These are phyloP conservation scores for Pagetopsis macropterus DNA, from an alignment of 2,797 vertebrate genomes.

Conservation along the genomic window DNA sequence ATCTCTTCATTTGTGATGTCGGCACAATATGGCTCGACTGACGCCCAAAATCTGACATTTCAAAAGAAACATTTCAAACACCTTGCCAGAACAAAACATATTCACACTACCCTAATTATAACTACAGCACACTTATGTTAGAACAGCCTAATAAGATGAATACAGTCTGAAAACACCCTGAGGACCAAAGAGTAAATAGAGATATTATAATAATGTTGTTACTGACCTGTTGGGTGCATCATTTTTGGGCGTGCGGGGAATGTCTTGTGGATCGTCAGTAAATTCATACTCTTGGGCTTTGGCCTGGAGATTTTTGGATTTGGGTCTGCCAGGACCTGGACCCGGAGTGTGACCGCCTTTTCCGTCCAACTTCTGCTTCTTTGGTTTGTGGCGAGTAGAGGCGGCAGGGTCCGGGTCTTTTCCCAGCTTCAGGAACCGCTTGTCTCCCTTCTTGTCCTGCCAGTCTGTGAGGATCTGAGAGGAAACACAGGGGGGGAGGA, in stretches of 20 bases:
- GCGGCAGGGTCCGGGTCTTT: slow-evolving; percentile 93
- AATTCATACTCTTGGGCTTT: slow-evolving; percentile 98
- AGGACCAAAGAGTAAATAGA: neutral
- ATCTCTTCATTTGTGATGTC: slow-evolving; percentile 98
- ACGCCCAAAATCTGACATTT: slow-evolving; percentile 93
- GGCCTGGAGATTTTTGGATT: slow-evolving; percentile 93
- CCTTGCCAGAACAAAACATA: neutral
- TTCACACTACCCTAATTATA: neutral
- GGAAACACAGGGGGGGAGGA: neutral
- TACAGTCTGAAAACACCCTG: no score
- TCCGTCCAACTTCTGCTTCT: slow-evolving; percentile 95
- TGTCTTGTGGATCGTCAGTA: slow-evolving; percentile 94
- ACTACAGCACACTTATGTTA: neutral
- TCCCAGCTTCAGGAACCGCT: slow-evolving; percentile 91
- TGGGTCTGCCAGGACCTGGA: slow-evolving; percentile 94
- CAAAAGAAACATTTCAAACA: neutral
- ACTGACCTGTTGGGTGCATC: slow-evolving; percentile 95
- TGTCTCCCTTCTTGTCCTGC: slow-evolving; percentile 98
- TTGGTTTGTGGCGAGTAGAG: slow-evolving; percentile 94
- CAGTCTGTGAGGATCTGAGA: slow-evolving; percentile 97
- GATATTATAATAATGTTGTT: neutral
- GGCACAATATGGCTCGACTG: slow-evolving; percentile 96
- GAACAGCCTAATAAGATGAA: neutral
- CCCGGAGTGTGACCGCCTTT: slow-evolving; percentile 92
- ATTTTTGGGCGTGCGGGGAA: slow-evolving; percentile 97